Evolutionary conservation across 37 sponge, comb jelly and placozoan species (phyloP).

Genomic region (Chondrilla cf. caribensis): DNA sequence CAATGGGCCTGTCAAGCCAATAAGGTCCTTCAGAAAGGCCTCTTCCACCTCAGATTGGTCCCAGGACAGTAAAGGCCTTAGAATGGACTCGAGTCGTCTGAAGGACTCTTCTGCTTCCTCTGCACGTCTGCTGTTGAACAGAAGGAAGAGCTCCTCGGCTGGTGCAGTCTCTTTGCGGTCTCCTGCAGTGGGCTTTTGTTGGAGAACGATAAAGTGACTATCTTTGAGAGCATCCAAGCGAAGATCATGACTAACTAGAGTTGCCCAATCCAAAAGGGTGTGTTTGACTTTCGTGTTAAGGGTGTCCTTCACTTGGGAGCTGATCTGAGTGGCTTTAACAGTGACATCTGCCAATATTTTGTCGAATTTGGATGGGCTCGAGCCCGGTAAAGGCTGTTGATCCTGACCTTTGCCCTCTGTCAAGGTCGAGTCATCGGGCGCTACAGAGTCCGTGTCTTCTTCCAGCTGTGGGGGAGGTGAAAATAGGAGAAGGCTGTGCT

Average conservation of each 20-base stretch:
- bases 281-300: neutral
- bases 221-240: neutral
- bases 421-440: too few relatives aligned
- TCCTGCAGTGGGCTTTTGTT: neutral
- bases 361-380: neutral
- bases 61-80: neutral
- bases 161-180: neutral
- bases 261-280: neutral
- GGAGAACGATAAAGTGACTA: slow-evolving; percentile 15
- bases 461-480: neutral
- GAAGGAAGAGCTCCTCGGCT: neutral
- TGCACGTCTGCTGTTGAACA: slow-evolving; percentile 14
- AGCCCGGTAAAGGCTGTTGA: neutral
- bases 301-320: neutral
- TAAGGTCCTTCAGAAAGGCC: slow-evolving; percentile 13
- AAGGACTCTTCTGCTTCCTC: neutral
- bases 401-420: too few relatives aligned
- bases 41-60: neutral
- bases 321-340: neutral
- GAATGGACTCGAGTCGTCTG: neutral
- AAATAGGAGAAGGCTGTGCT: neutral
- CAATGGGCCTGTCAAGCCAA: slow-evolving; percentile 1
- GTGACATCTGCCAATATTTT: neutral
- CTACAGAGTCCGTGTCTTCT: too few relatives aligned
- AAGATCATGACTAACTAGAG: slow-evolving; percentile 4